Base-by-base conservation (phyloP, 2,113 vertebrate species). In the Ameiurus melas region DNA sequence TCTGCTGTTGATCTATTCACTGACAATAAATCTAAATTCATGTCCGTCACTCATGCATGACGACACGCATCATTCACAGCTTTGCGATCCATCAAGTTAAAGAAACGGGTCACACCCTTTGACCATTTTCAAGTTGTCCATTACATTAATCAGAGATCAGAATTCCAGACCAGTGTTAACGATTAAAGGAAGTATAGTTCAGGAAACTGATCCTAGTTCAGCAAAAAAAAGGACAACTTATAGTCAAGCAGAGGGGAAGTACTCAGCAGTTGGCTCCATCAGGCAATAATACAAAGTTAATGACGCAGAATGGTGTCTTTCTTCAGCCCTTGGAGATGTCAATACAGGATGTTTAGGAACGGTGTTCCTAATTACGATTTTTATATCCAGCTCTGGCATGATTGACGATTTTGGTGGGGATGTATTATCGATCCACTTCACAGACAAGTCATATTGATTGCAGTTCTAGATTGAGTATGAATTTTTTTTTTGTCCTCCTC, bases 381-480 rank as follows among this genome's bases (percentile, higher is more conserved):
- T 95, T 95, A 95, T 94, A 94, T 94, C 94, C 94, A 94, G 93
- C 91, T 90, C 93, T 84, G 93, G 93, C 87, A 88, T 95, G 95
- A 96, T 93, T 93, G 95, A 95, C 93, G 94, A 95, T 95, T 95
- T 95, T 94, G 95, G 94, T 94, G 93, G 93, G 88, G 93, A 93
- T 93, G 93, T 93, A 89, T 94, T 95, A 96, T 96, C 91, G 95
- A 96, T 96, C 93, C 93, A 93, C 95, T 95, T 94, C 94, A 95
- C 94, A 95, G 95, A 96, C 95, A 96, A 96, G 95, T 94, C 94
- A 92, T 94, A 95, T 96, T 95, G 95, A 96, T 96, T 96, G 94
- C 93, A 93, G 91, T 93, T 93, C 93, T 93, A 90, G 93, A 95
- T 93, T 93, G 93, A 94, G 93, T 92, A 93, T 93, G 94, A 92